Evolutionary conservation across 2,113 vertebrate species (phyloP).

Genomic region (Geococcyx californianus): DNA sequence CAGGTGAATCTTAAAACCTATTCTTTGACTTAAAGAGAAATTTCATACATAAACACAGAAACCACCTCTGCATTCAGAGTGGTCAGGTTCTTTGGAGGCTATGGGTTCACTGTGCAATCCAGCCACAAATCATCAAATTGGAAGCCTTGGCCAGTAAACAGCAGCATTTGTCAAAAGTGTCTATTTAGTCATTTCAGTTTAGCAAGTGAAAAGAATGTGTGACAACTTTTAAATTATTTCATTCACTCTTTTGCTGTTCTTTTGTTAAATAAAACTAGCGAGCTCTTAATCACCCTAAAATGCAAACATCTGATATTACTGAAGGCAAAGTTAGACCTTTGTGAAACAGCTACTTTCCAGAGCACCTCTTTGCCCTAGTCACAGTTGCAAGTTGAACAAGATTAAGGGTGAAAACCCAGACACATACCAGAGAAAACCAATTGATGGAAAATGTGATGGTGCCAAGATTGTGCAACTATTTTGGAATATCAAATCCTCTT

Average conservation of each 20-base stretch:
- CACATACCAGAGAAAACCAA: not conserved
- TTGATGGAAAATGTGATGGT: not conserved
- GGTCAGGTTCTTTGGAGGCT: not conserved
- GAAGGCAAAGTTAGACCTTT: not conserved
- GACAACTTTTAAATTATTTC: not conserved
- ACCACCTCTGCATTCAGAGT: not conserved
- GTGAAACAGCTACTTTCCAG: not conserved
- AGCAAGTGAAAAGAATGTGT: not conserved
- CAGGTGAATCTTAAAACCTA: constrained; percentile 8
- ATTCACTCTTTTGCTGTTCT: not conserved
- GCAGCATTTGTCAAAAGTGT: not conserved
- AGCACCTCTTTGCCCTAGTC: not conserved
- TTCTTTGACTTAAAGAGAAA: not conserved
- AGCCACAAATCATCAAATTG: not conserved
- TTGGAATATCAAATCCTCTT: constrained; percentile 17
- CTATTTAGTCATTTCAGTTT: not conserved
- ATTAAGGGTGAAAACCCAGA: constrained; percentile 11
- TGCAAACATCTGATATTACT: not conserved
- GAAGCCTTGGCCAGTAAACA: not conserved
- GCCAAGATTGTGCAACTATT: constrained; percentile 29
- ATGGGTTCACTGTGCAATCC: not conserved
- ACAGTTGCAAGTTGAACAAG: not conserved
- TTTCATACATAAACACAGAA: not conserved
- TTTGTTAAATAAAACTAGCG: not conserved
- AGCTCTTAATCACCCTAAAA: not conserved